These are phyloP conservation scores for Epizoanthus fatuus DNA, from an alignment of 92 coral and sea anemone genomes.

Conservation along the genomic window DNA sequence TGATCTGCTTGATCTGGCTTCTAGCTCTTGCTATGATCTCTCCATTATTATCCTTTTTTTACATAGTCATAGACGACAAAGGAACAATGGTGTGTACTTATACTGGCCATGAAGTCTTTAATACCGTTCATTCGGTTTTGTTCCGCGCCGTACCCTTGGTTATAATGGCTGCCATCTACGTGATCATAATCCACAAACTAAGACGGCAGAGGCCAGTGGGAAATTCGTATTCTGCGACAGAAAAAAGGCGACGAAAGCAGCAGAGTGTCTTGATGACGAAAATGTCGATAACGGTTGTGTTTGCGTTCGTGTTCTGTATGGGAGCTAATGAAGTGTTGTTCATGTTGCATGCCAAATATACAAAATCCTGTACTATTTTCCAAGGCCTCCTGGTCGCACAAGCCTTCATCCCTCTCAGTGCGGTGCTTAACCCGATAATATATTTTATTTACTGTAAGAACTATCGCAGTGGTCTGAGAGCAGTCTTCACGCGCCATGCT, in stretches of 20 bases:
- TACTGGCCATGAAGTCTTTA: neutral
- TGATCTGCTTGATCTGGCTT: conserved; percentile 24
- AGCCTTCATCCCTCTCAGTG: conserved; percentile 22
- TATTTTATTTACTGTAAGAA: conserved; percentile 31
- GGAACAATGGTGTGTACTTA: neutral
- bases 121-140: neutral
- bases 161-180: conserved; percentile 18
- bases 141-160: conserved; percentile 21
- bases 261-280: conserved; percentile 34
- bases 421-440: neutral
- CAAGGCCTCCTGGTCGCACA: conserved; percentile 22
- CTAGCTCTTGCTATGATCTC: neutral
- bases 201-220: conserved; percentile 36
- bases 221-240: conserved; percentile 23
- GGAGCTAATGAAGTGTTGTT: conserved; percentile 33
- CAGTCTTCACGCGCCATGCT: conserved; percentile 27
- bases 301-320: conserved; percentile 10
- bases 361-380: conserved; percentile 10
- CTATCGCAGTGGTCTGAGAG: conserved; percentile 27
- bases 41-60: neutral
- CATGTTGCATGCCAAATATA: neutral
- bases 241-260: conserved; percentile 14
- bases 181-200: conserved; percentile 8
- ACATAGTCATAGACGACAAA: neutral
- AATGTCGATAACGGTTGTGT: conserved; percentile 34